Evolutionary conservation across 2,888 invertebrate genomes (phyloP).

Genomic region (Rotaria socialis): DNA sequence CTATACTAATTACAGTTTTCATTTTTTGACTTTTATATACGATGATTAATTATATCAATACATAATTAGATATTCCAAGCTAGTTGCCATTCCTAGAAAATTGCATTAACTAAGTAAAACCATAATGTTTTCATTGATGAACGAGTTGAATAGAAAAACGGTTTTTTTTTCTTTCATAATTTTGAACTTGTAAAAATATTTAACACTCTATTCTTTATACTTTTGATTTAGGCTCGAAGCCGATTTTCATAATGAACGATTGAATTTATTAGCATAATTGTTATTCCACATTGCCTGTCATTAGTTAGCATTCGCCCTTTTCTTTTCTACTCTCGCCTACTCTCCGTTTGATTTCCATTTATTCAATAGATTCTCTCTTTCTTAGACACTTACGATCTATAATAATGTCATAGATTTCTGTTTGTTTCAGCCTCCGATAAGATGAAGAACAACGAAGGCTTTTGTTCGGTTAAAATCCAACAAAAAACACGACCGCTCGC

Average conservation of each 20-base stretch:
- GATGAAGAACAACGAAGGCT: slow-evolving; percentile 9
- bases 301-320: neutral
- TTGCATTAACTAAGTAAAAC: no score
- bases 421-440: neutral
- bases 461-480: neutral
- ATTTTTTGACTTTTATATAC: neutral
- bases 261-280: neutral
- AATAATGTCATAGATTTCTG: neutral
- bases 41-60: neutral
- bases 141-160: neutral
- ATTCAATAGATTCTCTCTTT: neutral
- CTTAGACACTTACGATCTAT: neutral
- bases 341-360: slow-evolving; percentile 2
- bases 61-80: neutral
- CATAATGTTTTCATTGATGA: neutral
- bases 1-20: neutral
- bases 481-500: neutral
- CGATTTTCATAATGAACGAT: neutral
- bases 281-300: neutral
- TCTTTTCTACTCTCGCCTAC: neutral
- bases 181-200: neutral
- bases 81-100: neutral
- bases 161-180: neutral
- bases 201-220: neutral
- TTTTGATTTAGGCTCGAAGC: neutral